Conservation (phyloP, 2,113 vertebrate genomes). For the Dipodomys stephensi region DNA sequence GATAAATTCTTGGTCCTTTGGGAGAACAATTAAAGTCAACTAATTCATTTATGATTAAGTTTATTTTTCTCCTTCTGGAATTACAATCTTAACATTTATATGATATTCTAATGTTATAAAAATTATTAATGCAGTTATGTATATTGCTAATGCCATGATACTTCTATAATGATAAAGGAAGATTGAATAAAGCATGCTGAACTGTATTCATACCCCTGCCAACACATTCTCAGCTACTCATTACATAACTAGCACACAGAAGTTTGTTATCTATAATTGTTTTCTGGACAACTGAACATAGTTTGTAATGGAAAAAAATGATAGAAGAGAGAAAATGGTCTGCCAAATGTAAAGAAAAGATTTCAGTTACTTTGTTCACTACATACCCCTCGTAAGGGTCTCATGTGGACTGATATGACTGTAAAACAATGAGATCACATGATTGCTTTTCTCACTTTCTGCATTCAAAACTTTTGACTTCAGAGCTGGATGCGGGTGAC, state of each 20-base stretch:
- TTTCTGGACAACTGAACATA: conserved; percentile 60
- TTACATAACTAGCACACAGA: conserved; percentile 61
- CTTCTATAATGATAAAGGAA: conserved; percentile 66
- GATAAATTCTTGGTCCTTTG: conserved; percentile 10
- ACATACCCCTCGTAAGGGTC: neutral
- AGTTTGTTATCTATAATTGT: conserved; percentile 78
- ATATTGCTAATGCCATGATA: conserved; percentile 70
- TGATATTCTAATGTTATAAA: conserved; percentile 55
- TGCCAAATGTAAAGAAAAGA: neutral
- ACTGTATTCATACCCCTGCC: conserved; percentile 53
- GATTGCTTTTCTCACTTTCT: conserved; percentile 29
- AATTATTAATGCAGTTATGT: conserved; percentile 65
- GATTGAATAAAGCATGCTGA: neutral
- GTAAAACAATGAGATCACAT: conserved; percentile 18
- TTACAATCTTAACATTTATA: conserved; percentile 22
- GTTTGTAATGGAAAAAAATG: conserved; percentile 37
- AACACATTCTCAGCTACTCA: conserved; percentile 67
- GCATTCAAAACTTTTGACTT: conserved; percentile 58
- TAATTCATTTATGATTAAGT: conserved; percentile 37
- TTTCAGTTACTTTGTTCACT: neutral
- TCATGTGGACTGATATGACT: neutral
- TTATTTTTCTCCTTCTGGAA: conserved; percentile 21
- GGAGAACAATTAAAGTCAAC: neutral
- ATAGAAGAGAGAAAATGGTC: neutral
- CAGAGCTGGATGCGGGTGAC: too few species aligned